Percentiles rank a stretch among this genome's conserved stretches.
Evolutionary conservation across 2,113 vertebrate species (phyloP).

Genomic region (Taxidea taxus): DNA sequence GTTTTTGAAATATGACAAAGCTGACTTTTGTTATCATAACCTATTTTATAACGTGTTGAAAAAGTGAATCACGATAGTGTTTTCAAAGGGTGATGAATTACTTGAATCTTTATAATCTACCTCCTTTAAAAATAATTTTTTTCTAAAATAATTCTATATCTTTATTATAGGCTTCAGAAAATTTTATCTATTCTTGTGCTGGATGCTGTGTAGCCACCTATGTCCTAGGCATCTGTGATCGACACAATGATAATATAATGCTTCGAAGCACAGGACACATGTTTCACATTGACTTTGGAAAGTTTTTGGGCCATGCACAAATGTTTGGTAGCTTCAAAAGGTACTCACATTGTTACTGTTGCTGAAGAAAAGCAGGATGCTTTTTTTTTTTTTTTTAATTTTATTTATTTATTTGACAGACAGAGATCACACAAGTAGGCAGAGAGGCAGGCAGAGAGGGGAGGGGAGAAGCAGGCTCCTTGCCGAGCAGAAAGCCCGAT

Average conservation of each 20-base stretch:
- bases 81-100: conserved; percentile 40
- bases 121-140: not conserved
- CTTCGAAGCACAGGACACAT: conserved; percentile 97
- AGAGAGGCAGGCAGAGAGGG: too few species aligned
- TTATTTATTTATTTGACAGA: too few species aligned
- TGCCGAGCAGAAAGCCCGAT: too few species aligned
- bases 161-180: conserved; percentile 92
- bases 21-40: not conserved
- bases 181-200: conserved; percentile 99
- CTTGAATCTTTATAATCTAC: conserved; percentile 1
- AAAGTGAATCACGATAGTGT: not conserved
- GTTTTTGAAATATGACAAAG: not conserved
- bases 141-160: not conserved
- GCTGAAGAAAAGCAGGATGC: not conserved
- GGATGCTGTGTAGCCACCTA: conserved; percentile 99
- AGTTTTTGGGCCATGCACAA: conserved; percentile 97
- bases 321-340: conserved; percentile 99
- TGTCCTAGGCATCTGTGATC: conserved; percentile 96
- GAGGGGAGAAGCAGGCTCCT: too few species aligned
- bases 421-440: too few species aligned
- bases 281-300: conserved; percentile 99
- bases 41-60: not conserved
- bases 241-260: conserved; percentile 99
- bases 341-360: conserved; percentile 79
- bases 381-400: not conserved